A percentile compares a stretch with the other conserved stretches of the same genome.
phyloP scores from a whole-genome alignment of 35 echinoderm and acorn worm genomes.

The Diadema setosum region DNA sequence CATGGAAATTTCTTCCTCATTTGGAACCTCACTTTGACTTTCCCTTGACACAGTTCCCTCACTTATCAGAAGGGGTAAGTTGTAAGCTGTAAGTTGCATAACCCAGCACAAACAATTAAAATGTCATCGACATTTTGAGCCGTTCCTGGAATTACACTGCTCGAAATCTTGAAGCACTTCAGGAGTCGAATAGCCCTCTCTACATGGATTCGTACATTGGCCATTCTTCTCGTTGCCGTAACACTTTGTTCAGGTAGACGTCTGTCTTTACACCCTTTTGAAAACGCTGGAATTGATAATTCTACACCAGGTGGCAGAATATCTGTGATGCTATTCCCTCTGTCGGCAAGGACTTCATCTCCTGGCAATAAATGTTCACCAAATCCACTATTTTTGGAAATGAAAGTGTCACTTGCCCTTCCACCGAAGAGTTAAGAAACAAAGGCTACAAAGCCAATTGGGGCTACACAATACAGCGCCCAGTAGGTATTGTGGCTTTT shows the following conservation, averaged over 20 bases:
- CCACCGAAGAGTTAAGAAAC: conserved; percentile 44
- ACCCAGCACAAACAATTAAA: no score
- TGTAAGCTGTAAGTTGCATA: no score
- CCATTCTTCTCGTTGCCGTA: conserved; percentile 25
- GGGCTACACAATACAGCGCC: not conserved
- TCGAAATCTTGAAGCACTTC: no score
- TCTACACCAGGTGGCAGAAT: conserved; percentile 39
- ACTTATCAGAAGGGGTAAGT: no score
- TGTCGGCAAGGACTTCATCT: conserved; percentile 24
- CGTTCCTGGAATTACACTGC: no score
- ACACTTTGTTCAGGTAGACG: conserved; percentile 5
- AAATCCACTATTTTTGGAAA: conserved; percentile 24
- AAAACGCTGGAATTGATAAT: conserved; percentile 34
- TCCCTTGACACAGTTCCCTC: no score
- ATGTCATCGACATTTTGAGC: no score
- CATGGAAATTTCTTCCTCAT: no score
- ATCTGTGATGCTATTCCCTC: conserved; percentile 21
- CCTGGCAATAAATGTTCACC: not conserved
- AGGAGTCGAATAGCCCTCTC: conserved; percentile 49
- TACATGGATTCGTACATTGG: conserved; percentile 52
- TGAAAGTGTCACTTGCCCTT: conserved; percentile 9
- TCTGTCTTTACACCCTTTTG: not conserved
- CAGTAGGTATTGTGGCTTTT: conserved; percentile 46
- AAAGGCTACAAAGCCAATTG: conserved; percentile 6
- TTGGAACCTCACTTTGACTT: no score